These are phyloP conservation scores for Eurytoma adleriae DNA, from an alignment of 2,888 invertebrate species.

Conservation along the genomic window DNA sequence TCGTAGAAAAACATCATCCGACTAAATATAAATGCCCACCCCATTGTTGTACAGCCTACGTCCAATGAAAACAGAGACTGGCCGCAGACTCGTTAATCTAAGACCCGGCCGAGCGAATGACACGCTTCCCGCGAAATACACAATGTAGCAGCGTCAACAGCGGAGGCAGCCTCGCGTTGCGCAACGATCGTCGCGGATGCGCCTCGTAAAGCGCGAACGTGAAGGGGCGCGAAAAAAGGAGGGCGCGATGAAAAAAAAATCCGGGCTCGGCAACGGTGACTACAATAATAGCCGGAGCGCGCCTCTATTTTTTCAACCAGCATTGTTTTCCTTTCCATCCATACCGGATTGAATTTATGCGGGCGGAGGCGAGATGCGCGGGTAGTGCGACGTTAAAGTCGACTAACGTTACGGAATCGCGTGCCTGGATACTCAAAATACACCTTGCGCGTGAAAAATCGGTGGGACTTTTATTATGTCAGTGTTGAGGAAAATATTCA, in stretches of 20 bases:
- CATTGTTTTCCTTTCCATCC: slow-evolving; percentile 52
- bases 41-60: slow-evolving; percentile 45
- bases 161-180: slow-evolving; percentile 40
- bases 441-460: too few species aligned
- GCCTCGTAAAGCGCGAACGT: slow-evolving; percentile 20
- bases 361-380: neutral
- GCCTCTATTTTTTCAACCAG: slow-evolving; percentile 47
- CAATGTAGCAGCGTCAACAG: slow-evolving; percentile 29
- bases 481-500: too few species aligned
- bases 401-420: too few species aligned
- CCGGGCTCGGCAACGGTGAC: slow-evolving; percentile 26
- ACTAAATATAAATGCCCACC: slow-evolving; percentile 27
- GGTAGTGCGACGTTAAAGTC: neutral
- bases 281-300: slow-evolving; percentile 36
- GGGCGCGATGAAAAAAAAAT: slow-evolving; percentile 51
- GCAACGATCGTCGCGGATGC: slow-evolving; percentile 22
- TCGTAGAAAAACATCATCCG: neutral
- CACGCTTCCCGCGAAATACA: slow-evolving; percentile 18
- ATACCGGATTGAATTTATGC: slow-evolving; percentile 49
- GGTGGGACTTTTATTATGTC: too few species aligned
- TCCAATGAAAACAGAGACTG: slow-evolving; percentile 36
- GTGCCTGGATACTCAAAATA: too few species aligned
- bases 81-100: slow-evolving; percentile 32
- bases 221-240: neutral
- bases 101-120: slow-evolving; percentile 23